Evolutionary conservation across 1,140 invertebrate genomes (phyloP).

Genomic region (Leptinotarsa lineolata): DNA sequence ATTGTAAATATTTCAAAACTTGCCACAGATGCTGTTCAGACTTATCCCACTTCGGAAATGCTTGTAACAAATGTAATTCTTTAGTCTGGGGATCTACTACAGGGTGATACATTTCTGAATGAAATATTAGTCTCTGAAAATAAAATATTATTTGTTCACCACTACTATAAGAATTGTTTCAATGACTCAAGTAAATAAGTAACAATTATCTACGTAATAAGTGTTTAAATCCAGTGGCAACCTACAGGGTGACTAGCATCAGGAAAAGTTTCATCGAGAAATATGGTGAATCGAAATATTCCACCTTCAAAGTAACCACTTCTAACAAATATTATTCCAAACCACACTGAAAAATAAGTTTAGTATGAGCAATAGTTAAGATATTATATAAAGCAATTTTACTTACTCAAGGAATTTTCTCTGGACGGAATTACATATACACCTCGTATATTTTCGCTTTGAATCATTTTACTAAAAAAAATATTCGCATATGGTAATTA

Average conservation of each 20-base stretch:
- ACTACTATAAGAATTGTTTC: too few species aligned
- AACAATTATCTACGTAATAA: too few species aligned
- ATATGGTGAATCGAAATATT: constrained; percentile 85
- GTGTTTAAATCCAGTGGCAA: background rate
- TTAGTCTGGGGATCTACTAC: constrained; percentile 77
- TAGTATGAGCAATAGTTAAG: background rate
- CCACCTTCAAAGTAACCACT: constrained; percentile 86
- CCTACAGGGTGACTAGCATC: constrained; percentile 82
- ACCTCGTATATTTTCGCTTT: constrained; percentile 82
- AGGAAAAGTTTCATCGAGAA: constrained; percentile 86
- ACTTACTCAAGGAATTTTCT: constrained; percentile 74
- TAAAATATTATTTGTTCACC: background rate
- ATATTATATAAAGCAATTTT: constrained; percentile 13
- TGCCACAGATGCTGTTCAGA: constrained; percentile 87
- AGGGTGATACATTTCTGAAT: constrained; percentile 87
- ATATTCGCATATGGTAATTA: constrained; percentile 33
- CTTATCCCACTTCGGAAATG: constrained; percentile 84
- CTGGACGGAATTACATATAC: constrained; percentile 92
- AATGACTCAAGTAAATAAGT: too few species aligned
- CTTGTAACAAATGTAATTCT: constrained; percentile 74
- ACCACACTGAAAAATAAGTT: constrained; percentile 76
- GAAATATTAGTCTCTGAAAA: constrained; percentile 81
- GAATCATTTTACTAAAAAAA: constrained; percentile 75
- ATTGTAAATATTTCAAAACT: constrained; percentile 81
- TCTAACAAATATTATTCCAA: constrained; percentile 89